phyloP scores from a whole-genome alignment of 1,140 invertebrate species.

The Drosophila sechellia region DNA sequence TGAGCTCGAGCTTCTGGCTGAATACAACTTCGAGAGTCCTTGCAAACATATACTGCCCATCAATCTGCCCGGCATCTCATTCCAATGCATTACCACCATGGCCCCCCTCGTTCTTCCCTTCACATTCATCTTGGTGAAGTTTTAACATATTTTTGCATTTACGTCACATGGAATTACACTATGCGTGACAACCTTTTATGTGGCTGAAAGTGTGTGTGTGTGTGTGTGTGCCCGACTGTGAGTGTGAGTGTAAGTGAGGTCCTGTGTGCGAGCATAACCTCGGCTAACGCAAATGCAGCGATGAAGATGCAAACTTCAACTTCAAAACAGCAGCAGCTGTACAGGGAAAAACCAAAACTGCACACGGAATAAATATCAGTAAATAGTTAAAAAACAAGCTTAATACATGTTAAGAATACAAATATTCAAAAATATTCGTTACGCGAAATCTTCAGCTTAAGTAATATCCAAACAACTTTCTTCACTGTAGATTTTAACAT shows the following conservation, averaged over 20 bases:
- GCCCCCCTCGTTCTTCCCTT: not conserved
- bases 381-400: no score
- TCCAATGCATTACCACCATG: slow-evolving; percentile 23
- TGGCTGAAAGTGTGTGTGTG: slow-evolving; percentile 24
- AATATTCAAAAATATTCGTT: no score
- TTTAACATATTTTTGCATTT: slow-evolving; percentile 82
- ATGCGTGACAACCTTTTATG: slow-evolving; percentile 80
- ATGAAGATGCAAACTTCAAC: slow-evolving; percentile 73
- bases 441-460: not conserved
- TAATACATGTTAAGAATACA: no score
- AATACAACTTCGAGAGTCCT: slow-evolving; percentile 42
- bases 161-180: slow-evolving; percentile 79
- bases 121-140: slow-evolving; percentile 63
- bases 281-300: slow-evolving; percentile 59
- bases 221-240: slow-evolving; percentile 2
- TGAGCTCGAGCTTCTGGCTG: slow-evolving; percentile 33
- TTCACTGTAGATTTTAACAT: no score
- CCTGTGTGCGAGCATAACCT: slow-evolving; percentile 55
- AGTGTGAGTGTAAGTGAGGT: slow-evolving; percentile 25
- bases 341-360: slow-evolving; percentile 34
- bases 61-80: slow-evolving; percentile 52
- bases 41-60: slow-evolving; percentile 38
- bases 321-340: slow-evolving; percentile 45
- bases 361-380: not conserved
- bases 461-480: no score